These are phyloP conservation scores for Leptopilina drosophilae DNA, from an alignment of 2,888 invertebrate genomes.

Conservation along the genomic window DNA sequence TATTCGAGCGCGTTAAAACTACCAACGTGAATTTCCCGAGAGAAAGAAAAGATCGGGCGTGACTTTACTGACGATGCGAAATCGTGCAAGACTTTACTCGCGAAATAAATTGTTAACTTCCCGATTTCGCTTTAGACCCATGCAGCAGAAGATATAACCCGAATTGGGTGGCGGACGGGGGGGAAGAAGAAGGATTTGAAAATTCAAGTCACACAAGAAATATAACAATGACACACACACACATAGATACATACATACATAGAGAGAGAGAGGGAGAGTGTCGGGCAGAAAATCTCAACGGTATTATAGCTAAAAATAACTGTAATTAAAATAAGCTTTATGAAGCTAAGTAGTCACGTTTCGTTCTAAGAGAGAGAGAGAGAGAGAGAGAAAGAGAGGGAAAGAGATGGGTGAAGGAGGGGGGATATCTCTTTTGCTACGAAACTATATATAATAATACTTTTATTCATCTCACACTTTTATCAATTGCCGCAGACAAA, in stretches of 20 bases:
- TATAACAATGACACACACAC: slow-evolving; percentile 57
- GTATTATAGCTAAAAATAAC: background rate
- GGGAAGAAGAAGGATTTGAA: slow-evolving; percentile 48
- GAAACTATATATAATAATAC: too few species aligned
- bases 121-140: slow-evolving; percentile 56
- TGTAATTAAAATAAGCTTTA: slow-evolving; percentile 28
- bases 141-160: background rate
- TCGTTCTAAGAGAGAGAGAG: too few species aligned
- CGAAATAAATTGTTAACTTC: slow-evolving; percentile 66
- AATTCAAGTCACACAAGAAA: slow-evolving; percentile 57
- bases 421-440: background rate
- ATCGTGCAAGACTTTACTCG: slow-evolving; percentile 49
- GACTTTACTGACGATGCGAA: slow-evolving; percentile 62
- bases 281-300: slow-evolving; percentile 54
- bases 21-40: slow-evolving; percentile 49
- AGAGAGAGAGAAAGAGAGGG: background rate
- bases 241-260: background rate
- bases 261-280: slow-evolving; percentile 5
- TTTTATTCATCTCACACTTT: slow-evolving; percentile 1
- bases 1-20: slow-evolving; percentile 35
- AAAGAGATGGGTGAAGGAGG: background rate
- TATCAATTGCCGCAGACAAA: background rate
- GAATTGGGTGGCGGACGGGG: slow-evolving; percentile 23
- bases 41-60: slow-evolving; percentile 62
- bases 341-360: slow-evolving; percentile 23